These are phyloP conservation scores for Falco naumanni DNA, from an alignment of 2,797 vertebrate species.

Conservation along the genomic window DNA sequence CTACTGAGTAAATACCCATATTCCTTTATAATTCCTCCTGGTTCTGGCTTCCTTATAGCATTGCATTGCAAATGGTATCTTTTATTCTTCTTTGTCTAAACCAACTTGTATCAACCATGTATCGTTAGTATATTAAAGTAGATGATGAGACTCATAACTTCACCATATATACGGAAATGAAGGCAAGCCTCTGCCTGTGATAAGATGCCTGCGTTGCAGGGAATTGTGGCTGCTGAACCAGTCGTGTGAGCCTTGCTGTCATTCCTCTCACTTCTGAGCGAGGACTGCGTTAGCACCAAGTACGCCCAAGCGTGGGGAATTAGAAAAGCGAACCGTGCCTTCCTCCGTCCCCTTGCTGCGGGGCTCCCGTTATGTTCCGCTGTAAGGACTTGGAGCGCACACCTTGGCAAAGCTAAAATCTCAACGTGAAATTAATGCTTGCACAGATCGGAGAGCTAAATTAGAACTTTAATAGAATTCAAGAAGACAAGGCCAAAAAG, in stretches of 20 bases:
- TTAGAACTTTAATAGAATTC: not conserved
- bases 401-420: not conserved
- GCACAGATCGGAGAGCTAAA: not conserved
- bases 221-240: not conserved
- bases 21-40: not conserved
- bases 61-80: fast-evolving
- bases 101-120: not conserved
- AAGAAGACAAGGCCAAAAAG: not conserved
- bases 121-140: fast-evolving
- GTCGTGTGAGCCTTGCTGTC: fast-evolving
- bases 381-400: not conserved
- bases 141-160: not conserved
- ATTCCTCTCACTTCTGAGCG: not conserved
- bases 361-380: not conserved
- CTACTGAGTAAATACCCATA: fast-evolving
- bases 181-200: not conserved
- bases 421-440: not conserved
- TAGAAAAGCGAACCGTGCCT: not conserved
- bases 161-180: fast-evolving
- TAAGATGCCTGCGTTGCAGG: fast-evolving
- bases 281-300: not conserved
- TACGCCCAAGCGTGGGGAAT: fast-evolving
- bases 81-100: not conserved
- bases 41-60: not conserved
- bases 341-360: not conserved